Conservation (phyloP, 2,113 vertebrate genomes). For the Zosterops borbonicus region DNA sequence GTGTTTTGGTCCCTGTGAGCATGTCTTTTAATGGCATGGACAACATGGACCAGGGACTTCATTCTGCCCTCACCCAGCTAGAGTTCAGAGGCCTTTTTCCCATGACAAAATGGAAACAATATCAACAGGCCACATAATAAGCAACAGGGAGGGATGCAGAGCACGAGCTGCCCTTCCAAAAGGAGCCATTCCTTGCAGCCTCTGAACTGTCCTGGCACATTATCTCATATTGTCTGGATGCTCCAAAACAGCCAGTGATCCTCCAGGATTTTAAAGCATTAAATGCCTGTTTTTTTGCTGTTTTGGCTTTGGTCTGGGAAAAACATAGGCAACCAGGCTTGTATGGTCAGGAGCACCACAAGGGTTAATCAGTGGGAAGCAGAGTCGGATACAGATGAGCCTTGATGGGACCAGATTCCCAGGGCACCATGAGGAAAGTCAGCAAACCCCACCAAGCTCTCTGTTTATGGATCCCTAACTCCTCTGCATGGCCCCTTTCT, state of each 20-base stretch:
- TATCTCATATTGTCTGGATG: neutral
- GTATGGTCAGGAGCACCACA: accelerated
- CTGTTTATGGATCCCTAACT: neutral
- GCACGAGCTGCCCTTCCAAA: neutral
- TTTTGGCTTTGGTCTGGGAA: neutral
- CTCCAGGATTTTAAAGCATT: neutral
- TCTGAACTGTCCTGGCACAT: neutral
- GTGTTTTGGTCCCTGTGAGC: neutral
- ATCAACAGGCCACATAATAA: neutral
- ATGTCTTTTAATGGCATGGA: neutral
- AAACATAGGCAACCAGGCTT: neutral
- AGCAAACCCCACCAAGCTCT: neutral
- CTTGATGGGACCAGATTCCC: neutral
- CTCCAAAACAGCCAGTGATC: neutral
- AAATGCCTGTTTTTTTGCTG: neutral
- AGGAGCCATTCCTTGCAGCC: neutral
- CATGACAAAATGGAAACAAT: neutral
- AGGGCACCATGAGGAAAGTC: neutral
- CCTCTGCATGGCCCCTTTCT: conserved; percentile 3
- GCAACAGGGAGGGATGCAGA: accelerated
- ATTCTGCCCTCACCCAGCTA: neutral
- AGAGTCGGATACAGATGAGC: neutral
- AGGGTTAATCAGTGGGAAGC: neutral
- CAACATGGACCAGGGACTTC: neutral
- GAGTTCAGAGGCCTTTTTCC: neutral